A percentile compares a stretch with the other conserved stretches of the same genome.
These are phyloP conservation scores for Setipinna tenuifilis DNA, from an alignment of 2,797 vertebrate species.

Conservation along the genomic window DNA sequence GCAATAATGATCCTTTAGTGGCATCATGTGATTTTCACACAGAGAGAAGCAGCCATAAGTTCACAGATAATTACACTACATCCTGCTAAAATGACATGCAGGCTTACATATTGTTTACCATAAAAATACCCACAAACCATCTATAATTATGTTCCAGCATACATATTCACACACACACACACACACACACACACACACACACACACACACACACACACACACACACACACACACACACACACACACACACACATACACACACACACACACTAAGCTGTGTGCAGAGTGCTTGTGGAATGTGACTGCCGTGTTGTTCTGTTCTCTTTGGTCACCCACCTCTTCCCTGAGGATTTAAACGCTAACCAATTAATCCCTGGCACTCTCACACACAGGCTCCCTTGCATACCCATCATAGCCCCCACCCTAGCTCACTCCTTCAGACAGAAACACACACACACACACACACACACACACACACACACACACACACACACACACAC, in stretches of 20 bases:
- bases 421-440: background rate
- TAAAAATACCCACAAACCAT: constrained; percentile 9
- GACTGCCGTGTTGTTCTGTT: constrained; percentile 35
- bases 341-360: constrained; percentile 56
- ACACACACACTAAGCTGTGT: constrained; percentile 46
- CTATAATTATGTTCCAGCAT: background rate
- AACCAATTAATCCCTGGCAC: constrained; percentile 55
- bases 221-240: no score
- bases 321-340: constrained; percentile 36
- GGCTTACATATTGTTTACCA: background rate
- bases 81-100: background rate
- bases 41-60: background rate
- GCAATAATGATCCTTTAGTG: background rate
- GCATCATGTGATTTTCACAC: constrained; percentile 1
- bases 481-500: constrained; percentile 44
- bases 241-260: constrained; percentile 28
- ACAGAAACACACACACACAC: constrained; percentile 6
- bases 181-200: background rate
- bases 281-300: constrained; percentile 37
- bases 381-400: constrained; percentile 23
- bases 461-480: background rate
- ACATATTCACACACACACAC: constrained; percentile 5
- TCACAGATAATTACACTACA: background rate
- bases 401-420: constrained; percentile 9
- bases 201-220: no score